Conservation (phyloP, 2,113 vertebrate species). For the Miniopterus natalensis region DNA sequence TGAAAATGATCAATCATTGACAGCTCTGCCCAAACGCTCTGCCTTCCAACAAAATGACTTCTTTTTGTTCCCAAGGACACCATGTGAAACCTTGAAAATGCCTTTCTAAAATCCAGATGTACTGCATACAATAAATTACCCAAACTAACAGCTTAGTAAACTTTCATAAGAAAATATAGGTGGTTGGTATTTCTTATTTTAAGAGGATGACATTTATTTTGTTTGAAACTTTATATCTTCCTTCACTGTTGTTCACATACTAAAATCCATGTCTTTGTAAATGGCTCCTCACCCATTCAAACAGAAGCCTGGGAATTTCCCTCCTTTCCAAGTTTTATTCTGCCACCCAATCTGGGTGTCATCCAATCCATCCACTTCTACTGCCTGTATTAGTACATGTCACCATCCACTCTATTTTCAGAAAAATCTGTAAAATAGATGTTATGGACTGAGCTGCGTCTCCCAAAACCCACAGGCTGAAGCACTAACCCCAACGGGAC, state of each 20-base stretch:
- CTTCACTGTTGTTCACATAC: not conserved
- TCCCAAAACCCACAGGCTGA: not conserved
- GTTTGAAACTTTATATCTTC: not conserved
- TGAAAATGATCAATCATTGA: conserved; percentile 41
- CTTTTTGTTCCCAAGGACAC: conserved; percentile 29
- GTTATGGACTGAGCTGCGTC: not conserved
- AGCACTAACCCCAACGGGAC: not conserved
- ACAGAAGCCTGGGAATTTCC: not conserved
- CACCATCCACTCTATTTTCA: not conserved
- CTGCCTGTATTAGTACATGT: not conserved
- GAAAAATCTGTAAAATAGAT: not conserved
- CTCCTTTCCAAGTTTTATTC: not conserved
- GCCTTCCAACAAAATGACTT: conserved; percentile 22
- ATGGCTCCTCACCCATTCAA: not conserved
- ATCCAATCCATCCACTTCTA: not conserved
- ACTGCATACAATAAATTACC: not conserved
- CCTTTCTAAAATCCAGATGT: not conserved
- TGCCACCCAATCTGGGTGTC: not conserved
- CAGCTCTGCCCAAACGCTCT: not conserved
- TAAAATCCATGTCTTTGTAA: not conserved
- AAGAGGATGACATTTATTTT: not conserved
- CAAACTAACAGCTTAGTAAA: not conserved
- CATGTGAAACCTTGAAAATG: not conserved
- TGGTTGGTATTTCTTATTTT: not conserved
- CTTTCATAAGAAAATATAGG: not conserved